Base-by-base conservation (phyloP, 2,888 invertebrate species). In the Eumacrocentrus americanus region DNA sequence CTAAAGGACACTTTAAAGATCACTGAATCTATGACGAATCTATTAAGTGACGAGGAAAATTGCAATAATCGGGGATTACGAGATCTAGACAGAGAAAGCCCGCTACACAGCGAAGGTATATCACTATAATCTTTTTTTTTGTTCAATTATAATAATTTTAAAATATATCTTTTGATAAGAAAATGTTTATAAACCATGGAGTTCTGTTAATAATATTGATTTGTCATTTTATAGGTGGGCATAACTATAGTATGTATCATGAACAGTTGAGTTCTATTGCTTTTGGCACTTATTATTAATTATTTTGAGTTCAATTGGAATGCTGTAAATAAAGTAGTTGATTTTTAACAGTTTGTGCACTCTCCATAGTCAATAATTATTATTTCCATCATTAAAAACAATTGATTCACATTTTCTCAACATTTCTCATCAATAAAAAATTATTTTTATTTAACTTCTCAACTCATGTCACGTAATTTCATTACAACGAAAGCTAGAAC, bases 21-120 rank as follows among this genome's bases (percentile, higher is more conserved):
- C n/a, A 79, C 81, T 2, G 79, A 80, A 62, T 80, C 79, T 2
- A 80, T 81, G 78, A 76, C 75, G 14, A 81, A 81, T 70, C 67
- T 81, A 38, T 63, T 80, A 12, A 81, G 79, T 58, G 79, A 80
- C 44, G 79, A 78, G 47, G 79, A 79, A 20, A 70, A 66, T 34
- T 70, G 72, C 38, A 67, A 70, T 12, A 58, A 68, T 47, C 68
- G 72, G 58, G 68, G 68, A 62, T 58, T 63, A 34, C 70, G 71
- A 51, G 75, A 77, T 63, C 61, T 72, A 46, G 74, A 75, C 54
- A 72, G 67, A 18, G 76, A 78, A 60, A 79, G 77, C 67, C 77
- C 78, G 61, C 72, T 80, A 60, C 77, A 77, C 61, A 68, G 72
- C 58, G 78, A 80, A 78, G 78, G 80, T 79, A 63, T 55, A 40